These are phyloP conservation scores for Halcyon badia DNA, from an alignment of 2,797 vertebrate species.

Conservation along the genomic window DNA sequence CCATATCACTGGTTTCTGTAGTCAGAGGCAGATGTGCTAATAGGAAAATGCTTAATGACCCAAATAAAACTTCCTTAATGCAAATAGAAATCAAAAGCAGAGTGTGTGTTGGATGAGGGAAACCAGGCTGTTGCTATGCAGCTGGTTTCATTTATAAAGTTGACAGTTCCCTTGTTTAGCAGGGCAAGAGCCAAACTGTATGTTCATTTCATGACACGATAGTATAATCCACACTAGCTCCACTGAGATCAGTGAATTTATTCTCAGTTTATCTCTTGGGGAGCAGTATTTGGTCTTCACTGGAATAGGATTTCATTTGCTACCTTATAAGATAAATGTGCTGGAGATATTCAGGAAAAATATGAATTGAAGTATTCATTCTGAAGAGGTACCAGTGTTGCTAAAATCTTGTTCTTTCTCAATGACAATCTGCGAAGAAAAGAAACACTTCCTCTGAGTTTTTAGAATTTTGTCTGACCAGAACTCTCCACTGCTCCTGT, in stretches of 20 bases:
- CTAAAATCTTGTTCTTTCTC: not conserved
- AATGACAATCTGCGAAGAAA: not conserved
- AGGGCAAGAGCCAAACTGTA: conserved; percentile 42
- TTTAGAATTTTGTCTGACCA: not conserved
- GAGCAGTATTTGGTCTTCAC: not conserved
- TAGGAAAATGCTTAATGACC: conserved; percentile 33
- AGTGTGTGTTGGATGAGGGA: conserved; percentile 15
- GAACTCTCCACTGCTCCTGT: not conserved
- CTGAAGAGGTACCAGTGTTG: not conserved
- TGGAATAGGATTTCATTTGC: not conserved
- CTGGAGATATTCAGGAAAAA: not conserved
- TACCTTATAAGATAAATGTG: conserved; percentile 7
- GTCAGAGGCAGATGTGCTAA: conserved; percentile 44
- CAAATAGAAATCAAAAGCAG: conserved; percentile 52
- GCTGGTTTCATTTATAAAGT: conserved; percentile 47
- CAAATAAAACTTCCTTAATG: conserved; percentile 43
- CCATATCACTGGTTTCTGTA: not conserved
- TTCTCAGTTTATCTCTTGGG: not conserved
- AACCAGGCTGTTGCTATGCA: not conserved
- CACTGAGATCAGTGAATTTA: conserved; percentile 30
- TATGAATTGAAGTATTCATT: not conserved
- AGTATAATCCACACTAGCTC: conserved; percentile 21
- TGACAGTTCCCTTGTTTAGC: conserved; percentile 34
- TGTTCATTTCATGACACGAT: conserved; percentile 8
- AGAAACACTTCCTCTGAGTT: not conserved